Evolutionary conservation across 2,888 invertebrate species (phyloP), one percentile per base, ranked within the genome.

Genomic region (Drosophila austrosaltans): DNA sequence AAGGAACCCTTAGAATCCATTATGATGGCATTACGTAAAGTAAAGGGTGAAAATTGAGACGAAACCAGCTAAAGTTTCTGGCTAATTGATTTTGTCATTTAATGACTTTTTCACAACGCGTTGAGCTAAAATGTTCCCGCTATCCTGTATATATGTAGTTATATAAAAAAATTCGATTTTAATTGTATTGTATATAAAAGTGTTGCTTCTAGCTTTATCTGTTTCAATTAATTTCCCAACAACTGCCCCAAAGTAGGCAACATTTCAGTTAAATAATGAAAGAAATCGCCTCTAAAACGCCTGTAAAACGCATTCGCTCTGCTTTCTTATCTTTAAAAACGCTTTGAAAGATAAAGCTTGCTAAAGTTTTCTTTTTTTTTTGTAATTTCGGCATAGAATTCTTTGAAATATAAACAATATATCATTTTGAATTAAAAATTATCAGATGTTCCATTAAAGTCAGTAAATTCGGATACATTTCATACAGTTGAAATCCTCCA

Each of bases 11-110:
- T 48, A 2, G 22, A 22, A 22, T 48, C 3, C 10, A 48, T 22
- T 0, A 48, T 48, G 48, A 48, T 48, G 48, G 1, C 25, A 25
- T 0, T 48, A 0, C 48, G 48, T 48, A 16, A 16, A 16, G 4
- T 12, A 48, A 1, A 2, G 1, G 2, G 10, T 3, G 5, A 1
- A 44, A 16, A 16, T 16, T 16, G 16, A 16, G 16, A 16, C 16
- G 16, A 16, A 16, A 16, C 66, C 76, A 78, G 78, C 83, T 77
- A 78, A 86, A 85, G 78, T 89, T 87, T 89, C 83, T 86, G 79
- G 88, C 89, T 87, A 87, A 87, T 87, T 87, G 87, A 87, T 89
- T 89, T 89, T 89, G 81, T 87, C 89, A 86, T 87, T 87, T 87
- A 87, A 87, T 87, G 86, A 87, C 79, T 87, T 87, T 88, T 87